These are phyloP conservation scores for Helostoma temminkii DNA, from an alignment of 2,797 vertebrate species.

Conservation along the genomic window DNA sequence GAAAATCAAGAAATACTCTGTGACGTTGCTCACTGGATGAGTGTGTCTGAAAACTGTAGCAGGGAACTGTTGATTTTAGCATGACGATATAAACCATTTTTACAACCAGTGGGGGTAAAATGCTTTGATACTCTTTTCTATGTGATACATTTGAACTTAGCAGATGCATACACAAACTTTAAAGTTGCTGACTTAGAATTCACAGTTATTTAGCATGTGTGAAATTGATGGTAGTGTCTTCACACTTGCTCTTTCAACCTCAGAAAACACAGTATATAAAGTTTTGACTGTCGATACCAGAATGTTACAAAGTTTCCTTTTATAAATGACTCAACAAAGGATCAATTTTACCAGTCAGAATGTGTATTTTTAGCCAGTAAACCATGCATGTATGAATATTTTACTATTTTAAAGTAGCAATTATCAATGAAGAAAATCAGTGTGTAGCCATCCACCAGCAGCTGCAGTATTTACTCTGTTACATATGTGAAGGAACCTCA, in stretches of 20 bases:
- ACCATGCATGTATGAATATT: slow-evolving; percentile 33
- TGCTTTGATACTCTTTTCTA: not conserved
- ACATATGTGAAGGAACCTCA: slow-evolving; percentile 22
- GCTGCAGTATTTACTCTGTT: slow-evolving; percentile 15
- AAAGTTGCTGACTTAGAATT: slow-evolving; percentile 28
- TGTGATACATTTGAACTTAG: slow-evolving; percentile 16
- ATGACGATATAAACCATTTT: slow-evolving; percentile 29
- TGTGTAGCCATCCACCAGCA: slow-evolving; percentile 17
- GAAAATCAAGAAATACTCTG: slow-evolving; percentile 43
- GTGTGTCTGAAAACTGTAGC: slow-evolving; percentile 55
- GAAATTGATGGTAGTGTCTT: slow-evolving; percentile 25
- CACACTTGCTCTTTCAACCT: slow-evolving; percentile 3
- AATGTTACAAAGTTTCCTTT: slow-evolving; percentile 10
- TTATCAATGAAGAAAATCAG: slow-evolving; percentile 8
- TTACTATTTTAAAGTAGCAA: no score
- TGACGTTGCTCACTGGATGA: slow-evolving; percentile 84
- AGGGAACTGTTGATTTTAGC: slow-evolving; percentile 57
- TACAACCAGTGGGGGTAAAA: slow-evolving; percentile 27
- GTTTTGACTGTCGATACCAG: slow-evolving; percentile 4
- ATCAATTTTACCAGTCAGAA: not conserved
- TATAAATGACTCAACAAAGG: not conserved
- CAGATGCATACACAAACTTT: slow-evolving; percentile 22
- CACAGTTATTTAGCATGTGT: slow-evolving; percentile 32
- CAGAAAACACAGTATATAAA: not conserved
- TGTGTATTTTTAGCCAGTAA: slow-evolving; percentile 33